phyloP scores from a whole-genome alignment of 1,140 invertebrate species.

The Sminthurinus signatus region DNA sequence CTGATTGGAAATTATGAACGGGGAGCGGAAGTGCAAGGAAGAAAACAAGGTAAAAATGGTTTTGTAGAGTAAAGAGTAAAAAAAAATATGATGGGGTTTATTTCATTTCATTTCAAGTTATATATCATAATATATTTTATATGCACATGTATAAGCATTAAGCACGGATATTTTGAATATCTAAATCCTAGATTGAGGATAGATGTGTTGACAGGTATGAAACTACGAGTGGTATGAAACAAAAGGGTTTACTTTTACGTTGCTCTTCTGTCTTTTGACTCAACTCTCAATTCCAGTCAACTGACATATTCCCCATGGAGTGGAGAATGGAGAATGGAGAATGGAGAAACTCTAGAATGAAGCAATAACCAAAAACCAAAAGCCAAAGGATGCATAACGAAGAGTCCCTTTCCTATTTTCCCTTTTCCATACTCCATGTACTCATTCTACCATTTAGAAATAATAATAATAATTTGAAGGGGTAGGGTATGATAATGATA shows the following conservation, averaged over 20 bases:
- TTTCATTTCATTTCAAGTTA: too few relatives aligned
- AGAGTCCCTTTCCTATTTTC: neutral
- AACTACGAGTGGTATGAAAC: conserved; percentile 16
- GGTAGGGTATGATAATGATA: too few relatives aligned
- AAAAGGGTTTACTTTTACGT: conserved; percentile 23
- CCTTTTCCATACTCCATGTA: neutral
- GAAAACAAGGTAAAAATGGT: conserved; percentile 5
- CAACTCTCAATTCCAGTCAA: too few relatives aligned
- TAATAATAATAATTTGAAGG: too few relatives aligned
- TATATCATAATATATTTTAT: too few relatives aligned
- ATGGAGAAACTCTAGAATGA: neutral
- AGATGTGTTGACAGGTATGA: conserved; percentile 20
- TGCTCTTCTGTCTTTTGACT: too few relatives aligned
- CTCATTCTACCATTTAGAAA: too few relatives aligned
- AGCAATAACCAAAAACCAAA: too few relatives aligned
- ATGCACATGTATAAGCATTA: neutral
- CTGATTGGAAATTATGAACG: conserved; percentile 21
- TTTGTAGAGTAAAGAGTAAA: neutral
- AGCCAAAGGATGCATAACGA: too few relatives aligned
- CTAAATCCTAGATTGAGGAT: too few relatives aligned
- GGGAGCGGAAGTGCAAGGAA: neutral
- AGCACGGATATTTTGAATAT: too few relatives aligned
- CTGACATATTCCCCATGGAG: conserved; percentile 16
- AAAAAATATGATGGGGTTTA: conserved; percentile 20
- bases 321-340: neutral